phyloP scores from a whole-genome alignment of 2,888 invertebrate species.

The Aporophyla nigra region DNA sequence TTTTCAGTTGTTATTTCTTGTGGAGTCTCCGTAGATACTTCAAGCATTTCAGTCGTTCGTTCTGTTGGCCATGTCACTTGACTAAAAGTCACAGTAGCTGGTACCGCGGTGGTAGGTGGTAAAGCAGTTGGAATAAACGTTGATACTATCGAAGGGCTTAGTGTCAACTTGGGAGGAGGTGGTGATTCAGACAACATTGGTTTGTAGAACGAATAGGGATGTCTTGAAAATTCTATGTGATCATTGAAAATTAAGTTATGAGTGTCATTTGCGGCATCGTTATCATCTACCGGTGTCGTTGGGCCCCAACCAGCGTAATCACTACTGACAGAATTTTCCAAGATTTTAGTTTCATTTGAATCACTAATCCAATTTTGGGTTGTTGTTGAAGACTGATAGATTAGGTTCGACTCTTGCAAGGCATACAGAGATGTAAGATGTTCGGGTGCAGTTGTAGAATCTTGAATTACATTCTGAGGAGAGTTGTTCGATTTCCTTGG shows the following conservation, averaged over 20 bases:
- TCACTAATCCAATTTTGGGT: constrained; percentile 86
- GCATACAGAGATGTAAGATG: constrained; percentile 85
- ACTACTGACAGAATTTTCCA: constrained; percentile 82
- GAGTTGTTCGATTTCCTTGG: constrained; percentile 72
- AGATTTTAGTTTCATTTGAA: constrained; percentile 78
- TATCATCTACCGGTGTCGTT: constrained; percentile 83
- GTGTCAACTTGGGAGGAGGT: constrained; percentile 78
- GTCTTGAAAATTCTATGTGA: constrained; percentile 73
- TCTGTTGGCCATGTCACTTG: constrained; percentile 73
- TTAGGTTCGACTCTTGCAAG: constrained; percentile 92
- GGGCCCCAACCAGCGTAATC: constrained; percentile 90
- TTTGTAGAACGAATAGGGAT: constrained; percentile 83
- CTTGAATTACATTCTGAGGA: constrained; percentile 69
- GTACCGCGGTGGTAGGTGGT: constrained; percentile 72
- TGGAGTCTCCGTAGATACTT: constrained; percentile 72
- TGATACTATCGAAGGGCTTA: constrained; percentile 71
- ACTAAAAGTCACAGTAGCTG: constrained; percentile 62
- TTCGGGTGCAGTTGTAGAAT: constrained; percentile 72
- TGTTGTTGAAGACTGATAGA: constrained; percentile 92
- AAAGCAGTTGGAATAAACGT: constrained; percentile 82
- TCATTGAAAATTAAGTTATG: constrained; percentile 84
- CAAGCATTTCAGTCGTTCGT: constrained; percentile 69
- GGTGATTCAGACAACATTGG: constrained; percentile 84
- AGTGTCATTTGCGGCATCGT: constrained; percentile 79
- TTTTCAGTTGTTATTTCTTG: constrained; percentile 78